Evolutionary conservation across 1,140 invertebrate genomes (phyloP), one percentile per base, ranked within the genome.

Genomic region (Drosophila bocqueti): DNA sequence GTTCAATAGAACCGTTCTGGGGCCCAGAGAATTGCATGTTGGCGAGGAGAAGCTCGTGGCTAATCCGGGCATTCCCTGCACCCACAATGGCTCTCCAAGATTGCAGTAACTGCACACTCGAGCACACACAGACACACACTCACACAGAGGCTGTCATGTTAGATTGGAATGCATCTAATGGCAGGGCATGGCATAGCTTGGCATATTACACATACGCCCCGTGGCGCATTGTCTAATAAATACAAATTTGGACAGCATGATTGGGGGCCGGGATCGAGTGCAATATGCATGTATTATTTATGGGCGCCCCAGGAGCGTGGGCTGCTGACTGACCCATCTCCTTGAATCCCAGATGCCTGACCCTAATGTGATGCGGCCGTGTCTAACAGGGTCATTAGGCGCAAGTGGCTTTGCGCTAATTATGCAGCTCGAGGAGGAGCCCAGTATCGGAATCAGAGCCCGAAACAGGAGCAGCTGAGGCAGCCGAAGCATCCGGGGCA

Each of bases 331-430:
- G 74, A 69, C 74, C 75, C 60, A 57, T 82, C 71, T 62, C 78
- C 58, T 58, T 59, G 58, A 34, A 49, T 47, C 46, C 40, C 45
- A 67, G 43, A 50, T 16, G 62, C 42, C n/a, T 57, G 74, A 50
- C 49, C 57, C 43, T 55, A 72, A 77, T 77, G 73, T 64, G 59
- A 78, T 57, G 75, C 47, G 58, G 43, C 43, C 83, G 79, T 89
- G 89, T 91, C 69, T 77, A 85, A 91, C 89, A 91, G 89, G 83
- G 72, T 91, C 83, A 91, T 91, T 91, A 87, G 84, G 67, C 81
- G 71, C 84, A 91, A 91, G 89, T 91, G 89, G 79, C 79, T 85
- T 83, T 91, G 90, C 73, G 84, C 90, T 91, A 91, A 91, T 91
- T 91, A 84, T 81, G 79, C 79, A 74, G 59, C 76, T 46, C 34